Percentiles rank a stretch among this genome's conserved stretches.
phyloP scores from a whole-genome alignment of 2,113 vertebrate genomes.

The Hydrochoerus hydrochaeris region DNA sequence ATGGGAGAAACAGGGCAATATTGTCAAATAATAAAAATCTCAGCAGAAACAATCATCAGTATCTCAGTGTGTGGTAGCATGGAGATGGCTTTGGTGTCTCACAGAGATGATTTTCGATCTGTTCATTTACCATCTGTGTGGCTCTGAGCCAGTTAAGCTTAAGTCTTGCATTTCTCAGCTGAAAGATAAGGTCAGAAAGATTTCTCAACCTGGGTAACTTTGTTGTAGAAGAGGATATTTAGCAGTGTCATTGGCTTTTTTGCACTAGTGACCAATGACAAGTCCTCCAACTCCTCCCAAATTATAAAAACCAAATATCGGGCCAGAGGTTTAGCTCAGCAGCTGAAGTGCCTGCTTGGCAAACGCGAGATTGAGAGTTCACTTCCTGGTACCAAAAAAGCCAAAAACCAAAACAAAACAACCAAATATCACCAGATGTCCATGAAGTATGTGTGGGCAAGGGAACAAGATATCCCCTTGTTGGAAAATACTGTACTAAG shows the following conservation, averaged over 20 bases:
- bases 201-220: background rate
- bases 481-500: background rate
- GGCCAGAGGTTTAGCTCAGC: no score
- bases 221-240: background rate
- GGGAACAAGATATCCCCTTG: background rate
- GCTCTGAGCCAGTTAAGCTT: constrained; percentile 20
- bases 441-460: no score
- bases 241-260: background rate
- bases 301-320: background rate
- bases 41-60: background rate
- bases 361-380: no score
- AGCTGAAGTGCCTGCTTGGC: no score
- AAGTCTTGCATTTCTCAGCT: background rate
- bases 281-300: background rate
- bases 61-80: background rate
- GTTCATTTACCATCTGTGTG: background rate
- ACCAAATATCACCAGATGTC: background rate
- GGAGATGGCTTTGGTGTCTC: background rate
- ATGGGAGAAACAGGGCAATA: background rate
- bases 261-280: background rate
- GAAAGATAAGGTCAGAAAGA: background rate
- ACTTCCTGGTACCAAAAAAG: no score
- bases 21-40: constrained; percentile 16
- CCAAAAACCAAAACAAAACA: no score
- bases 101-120: constrained; percentile 4